Evolutionary conservation across 2,888 invertebrate species (phyloP), one percentile per base, ranked within the genome.

Genomic region (Folsomia candida): DNA sequence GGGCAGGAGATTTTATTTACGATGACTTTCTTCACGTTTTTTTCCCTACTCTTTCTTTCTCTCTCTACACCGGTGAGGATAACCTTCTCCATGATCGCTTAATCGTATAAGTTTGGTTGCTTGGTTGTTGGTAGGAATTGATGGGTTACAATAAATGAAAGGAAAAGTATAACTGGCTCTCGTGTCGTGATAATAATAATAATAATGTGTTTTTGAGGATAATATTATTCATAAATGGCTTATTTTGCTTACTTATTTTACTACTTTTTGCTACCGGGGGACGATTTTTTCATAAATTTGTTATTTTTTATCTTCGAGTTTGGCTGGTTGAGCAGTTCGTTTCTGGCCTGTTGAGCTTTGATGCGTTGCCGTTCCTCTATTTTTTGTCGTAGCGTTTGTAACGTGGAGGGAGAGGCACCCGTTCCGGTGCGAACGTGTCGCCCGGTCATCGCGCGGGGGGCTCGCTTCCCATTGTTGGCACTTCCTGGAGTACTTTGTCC

Each of bases 341-440:
- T 77, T 64, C 77, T 76, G 24, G 78, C 73, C 68, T 79, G 78
- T 61, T 77, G 78, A 66, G 80, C 80, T 74, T 81, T 81, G 24
- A 82, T 77, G 71, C 81, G 80, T 75, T 83, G 82, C 58, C 83
- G 80, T 71, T 83, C 83, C 75, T 84, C 81, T 47, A 84, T 82
- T 73, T 84, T 83, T 61, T 82, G 81, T n/a, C 83, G 80, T 22
- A 84, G 81, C n/a, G 83, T 82, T 11, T 82, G 80, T 18, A 84
- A 81, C 0, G 84, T 84, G 9, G 82, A 80, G 9, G 83, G 82
- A 25, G 83, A 83, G 57, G 84, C 84, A 54, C 84, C 84, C 2
- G 84, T 84, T 20, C 84, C 84, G 24, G 83, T 82, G 24, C 83
- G 80, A 20, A 84, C 84, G 76, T 84, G 84, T 71, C 83, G 82